Percentiles rank a stretch among this genome's conserved stretches.
Evolutionary conservation across 1,140 invertebrate genomes (phyloP).

Genomic region (Eumeta japonica): DNA sequence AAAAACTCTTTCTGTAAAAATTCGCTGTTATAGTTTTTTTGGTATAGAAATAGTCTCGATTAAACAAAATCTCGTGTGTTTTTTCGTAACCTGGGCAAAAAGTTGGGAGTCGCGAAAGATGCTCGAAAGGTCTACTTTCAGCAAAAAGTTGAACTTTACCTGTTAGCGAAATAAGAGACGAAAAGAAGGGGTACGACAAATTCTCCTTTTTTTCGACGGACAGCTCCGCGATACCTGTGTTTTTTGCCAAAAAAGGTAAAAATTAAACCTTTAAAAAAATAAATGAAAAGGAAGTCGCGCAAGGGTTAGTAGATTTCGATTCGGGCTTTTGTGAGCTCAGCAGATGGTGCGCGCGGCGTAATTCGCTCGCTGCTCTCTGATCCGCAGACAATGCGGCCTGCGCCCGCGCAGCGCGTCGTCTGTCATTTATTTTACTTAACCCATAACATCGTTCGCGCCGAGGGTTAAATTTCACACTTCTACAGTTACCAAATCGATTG

Average conservation of each 20-base stretch:
- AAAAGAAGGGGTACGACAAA: slow-evolving; percentile 50
- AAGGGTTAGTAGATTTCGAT: slow-evolving; percentile 47
- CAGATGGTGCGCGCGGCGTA: slow-evolving; percentile 44
- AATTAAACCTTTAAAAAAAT: slow-evolving; percentile 34
- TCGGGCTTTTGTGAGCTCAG: slow-evolving; percentile 22
- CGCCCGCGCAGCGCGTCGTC: slow-evolving; percentile 26
- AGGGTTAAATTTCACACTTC: neutral
- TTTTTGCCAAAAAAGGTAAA: slow-evolving; percentile 36
- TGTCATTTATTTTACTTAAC: slow-evolving; percentile 16
- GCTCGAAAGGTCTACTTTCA: slow-evolving; percentile 36
- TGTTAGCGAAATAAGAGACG: slow-evolving; percentile 52
- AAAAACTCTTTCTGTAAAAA: slow-evolving; percentile 38
- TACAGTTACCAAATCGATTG: neutral
- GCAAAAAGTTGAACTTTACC: slow-evolving; percentile 49
- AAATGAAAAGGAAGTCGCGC: slow-evolving; percentile 47
- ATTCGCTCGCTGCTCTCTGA: slow-evolving; percentile 32
- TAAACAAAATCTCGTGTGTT: slow-evolving; percentile 37
- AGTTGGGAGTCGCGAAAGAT: slow-evolving; percentile 50
- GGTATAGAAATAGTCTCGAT: slow-evolving; percentile 34
- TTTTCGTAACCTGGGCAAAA: slow-evolving; percentile 37
- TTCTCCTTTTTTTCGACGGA: slow-evolving; percentile 34
- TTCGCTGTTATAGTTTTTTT: slow-evolving; percentile 38
- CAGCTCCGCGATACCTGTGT: slow-evolving; percentile 32
- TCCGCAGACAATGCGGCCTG: slow-evolving; percentile 40
- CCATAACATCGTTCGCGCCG: slow-evolving; percentile 6